These are phyloP conservation scores for Lophotis ruficrista DNA, from an alignment of 2,113 vertebrate genomes.

Conservation along the genomic window DNA sequence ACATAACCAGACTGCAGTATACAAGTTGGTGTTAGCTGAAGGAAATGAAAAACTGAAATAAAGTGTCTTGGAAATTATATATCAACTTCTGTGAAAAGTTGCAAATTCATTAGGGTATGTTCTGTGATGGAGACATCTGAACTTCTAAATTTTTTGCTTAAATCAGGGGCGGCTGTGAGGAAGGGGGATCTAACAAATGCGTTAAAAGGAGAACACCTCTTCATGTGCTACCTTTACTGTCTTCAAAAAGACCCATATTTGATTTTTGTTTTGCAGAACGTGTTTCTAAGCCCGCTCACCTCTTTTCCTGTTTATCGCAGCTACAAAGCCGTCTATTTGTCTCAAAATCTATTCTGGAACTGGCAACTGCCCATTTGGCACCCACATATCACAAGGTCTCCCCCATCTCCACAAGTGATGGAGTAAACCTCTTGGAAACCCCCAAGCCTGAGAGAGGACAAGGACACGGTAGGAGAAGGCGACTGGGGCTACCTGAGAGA, in stretches of 20 bases:
- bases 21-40: not conserved
- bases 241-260: not conserved
- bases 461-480: not conserved
- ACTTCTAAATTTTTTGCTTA: not conserved
- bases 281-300: not conserved
- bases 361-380: not conserved
- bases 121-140: not conserved
- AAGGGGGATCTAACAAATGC: not conserved
- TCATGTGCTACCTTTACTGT: not conserved
- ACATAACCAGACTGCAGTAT: not conserved
- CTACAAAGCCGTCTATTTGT: not conserved
- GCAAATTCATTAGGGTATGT: not conserved
- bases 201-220: not conserved
- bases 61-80: fast-evolving
- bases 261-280: not conserved
- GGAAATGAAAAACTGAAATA: not conserved
- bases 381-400: not conserved
- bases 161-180: not conserved
- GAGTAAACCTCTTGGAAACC: not conserved
- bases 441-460: not conserved
- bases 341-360: not conserved
- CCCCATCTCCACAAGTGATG: fast-evolving
- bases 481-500: not conserved
- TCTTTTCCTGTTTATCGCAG: slow-evolving; percentile 60
- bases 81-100: not conserved